Percentiles rank a stretch among this genome's conserved stretches.
phyloP scores from a whole-genome alignment of 1,140 invertebrate genomes.

The Ostrea edulis region DNA sequence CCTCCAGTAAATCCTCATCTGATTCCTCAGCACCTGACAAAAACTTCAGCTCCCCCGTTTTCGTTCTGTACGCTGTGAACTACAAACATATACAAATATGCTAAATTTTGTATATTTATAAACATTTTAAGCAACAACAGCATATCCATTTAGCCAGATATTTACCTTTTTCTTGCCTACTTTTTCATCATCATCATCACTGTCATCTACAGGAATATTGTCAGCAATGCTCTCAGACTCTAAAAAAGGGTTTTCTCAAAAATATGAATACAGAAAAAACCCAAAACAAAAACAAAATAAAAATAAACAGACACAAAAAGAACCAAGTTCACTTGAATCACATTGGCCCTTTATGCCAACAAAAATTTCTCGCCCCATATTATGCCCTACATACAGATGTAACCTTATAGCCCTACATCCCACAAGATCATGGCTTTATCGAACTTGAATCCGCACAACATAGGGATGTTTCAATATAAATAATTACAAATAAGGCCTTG shows the following conservation, averaged over 20 bases:
- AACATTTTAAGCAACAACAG: neutral
- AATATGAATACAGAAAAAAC: too few relatives aligned
- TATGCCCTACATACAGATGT: too few relatives aligned
- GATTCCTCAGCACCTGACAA: constrained; percentile 71
- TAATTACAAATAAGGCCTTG: too few relatives aligned
- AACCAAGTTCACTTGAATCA: neutral
- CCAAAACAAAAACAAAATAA: neutral
- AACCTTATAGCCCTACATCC: too few relatives aligned
- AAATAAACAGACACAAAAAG: neutral
- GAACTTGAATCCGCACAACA: too few relatives aligned
- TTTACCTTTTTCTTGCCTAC: constrained; percentile 26
- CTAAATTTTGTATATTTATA: neutral
- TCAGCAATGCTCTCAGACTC: constrained; percentile 3
- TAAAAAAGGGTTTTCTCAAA: neutral
- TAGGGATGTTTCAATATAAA: too few relatives aligned
- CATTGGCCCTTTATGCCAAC: too few relatives aligned
- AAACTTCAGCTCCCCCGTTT: constrained; percentile 73
- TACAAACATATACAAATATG: constrained; percentile 47
- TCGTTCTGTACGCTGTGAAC: constrained; percentile 71
- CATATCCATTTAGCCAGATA: neutral
- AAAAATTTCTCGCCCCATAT: too few relatives aligned
- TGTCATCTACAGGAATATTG: constrained; percentile 32
- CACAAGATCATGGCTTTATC: too few relatives aligned
- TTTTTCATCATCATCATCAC: constrained; percentile 50
- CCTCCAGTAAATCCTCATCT: constrained; percentile 64